Evolutionary conservation across 2,113 vertebrate species (phyloP).

Genomic region (Psophia crepitans): DNA sequence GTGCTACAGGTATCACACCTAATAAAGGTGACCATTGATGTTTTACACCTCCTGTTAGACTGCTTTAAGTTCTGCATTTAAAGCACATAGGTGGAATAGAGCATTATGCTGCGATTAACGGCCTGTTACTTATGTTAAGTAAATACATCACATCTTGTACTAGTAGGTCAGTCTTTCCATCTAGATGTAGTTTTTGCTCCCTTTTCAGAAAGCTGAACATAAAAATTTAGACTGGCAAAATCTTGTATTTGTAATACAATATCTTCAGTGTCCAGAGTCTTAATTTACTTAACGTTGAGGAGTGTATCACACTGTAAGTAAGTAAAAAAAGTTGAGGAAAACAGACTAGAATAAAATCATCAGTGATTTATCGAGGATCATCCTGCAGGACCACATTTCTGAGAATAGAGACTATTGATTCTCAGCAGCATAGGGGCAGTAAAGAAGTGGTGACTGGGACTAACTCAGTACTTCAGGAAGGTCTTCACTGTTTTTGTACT

Average conservation of each 20-base stretch:
- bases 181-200: neutral
- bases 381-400: neutral
- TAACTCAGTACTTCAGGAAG: neutral
- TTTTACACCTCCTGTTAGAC: neutral
- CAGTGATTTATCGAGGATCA: neutral
- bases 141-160: neutral
- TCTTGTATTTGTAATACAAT: neutral
- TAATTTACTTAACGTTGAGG: neutral
- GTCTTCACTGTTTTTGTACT: neutral
- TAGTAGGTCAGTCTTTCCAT: neutral
- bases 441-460: neutral
- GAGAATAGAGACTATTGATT: neutral
- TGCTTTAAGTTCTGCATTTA: neutral
- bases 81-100: neutral
- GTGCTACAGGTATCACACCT: slow-evolving; percentile 8
- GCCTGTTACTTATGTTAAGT: neutral
- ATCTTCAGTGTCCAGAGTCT: neutral
- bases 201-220: neutral
- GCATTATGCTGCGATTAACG: neutral
- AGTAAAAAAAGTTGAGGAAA: neutral
- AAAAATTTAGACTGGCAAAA: neutral
- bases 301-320: neutral
- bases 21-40: slow-evolving; percentile 35
- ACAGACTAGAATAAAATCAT: neutral
- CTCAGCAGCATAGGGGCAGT: neutral